A percentile compares a stretch with the other conserved stretches of the same genome.
Evolutionary conservation across 2,888 invertebrate genomes (phyloP).

Genomic region (Isoperla grammatica): DNA sequence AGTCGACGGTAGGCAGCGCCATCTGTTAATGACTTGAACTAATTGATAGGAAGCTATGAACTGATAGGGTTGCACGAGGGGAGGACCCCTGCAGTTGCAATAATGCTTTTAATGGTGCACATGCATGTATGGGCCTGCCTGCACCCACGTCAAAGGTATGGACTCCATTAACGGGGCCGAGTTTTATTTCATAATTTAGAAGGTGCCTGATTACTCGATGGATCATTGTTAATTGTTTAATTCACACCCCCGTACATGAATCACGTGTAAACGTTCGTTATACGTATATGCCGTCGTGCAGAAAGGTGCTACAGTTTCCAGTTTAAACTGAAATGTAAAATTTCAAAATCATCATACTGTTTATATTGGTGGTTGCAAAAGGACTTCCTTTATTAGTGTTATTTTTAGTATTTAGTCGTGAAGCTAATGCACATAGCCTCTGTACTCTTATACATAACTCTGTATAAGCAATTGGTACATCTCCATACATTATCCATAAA

Average conservation of each 20-base stretch:
- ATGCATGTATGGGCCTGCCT: background rate
- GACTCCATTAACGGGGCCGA: background rate
- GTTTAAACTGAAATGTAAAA: no score
- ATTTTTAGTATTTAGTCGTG: no score
- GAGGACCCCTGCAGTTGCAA: background rate
- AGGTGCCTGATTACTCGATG: background rate
- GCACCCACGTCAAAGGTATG: background rate
- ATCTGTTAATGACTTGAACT: slow-evolving; percentile 49
- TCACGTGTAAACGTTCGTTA: no score
- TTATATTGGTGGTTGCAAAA: no score
- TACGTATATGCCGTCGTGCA: no score
- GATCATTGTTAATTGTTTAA: background rate
- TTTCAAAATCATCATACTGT: no score
- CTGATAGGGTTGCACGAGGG: slow-evolving; percentile 1
- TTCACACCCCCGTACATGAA: background rate
- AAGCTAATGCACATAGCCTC: no score
- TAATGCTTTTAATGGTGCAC: background rate
- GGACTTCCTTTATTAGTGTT: no score
- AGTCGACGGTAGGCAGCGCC: slow-evolving; percentile 34
- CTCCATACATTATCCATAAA: no score
- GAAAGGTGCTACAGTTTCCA: no score
- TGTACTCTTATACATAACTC: no score
- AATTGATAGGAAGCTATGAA: slow-evolving; percentile 41
- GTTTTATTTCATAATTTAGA: background rate
- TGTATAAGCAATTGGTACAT: no score